Conservation (phyloP, 2,888 invertebrate species). For the Lucinisca nassula region DNA sequence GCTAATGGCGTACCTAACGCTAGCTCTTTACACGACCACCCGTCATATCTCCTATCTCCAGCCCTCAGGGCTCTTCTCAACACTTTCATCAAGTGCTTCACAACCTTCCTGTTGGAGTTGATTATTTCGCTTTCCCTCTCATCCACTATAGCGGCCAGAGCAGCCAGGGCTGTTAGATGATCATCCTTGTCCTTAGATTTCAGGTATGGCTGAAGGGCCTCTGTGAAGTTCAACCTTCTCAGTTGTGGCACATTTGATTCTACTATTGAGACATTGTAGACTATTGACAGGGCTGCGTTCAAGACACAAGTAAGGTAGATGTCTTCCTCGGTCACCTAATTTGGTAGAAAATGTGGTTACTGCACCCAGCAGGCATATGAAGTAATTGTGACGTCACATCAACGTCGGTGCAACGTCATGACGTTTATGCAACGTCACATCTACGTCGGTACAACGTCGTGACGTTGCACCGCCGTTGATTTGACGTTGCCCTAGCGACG, state of each 20-base stretch:
- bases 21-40: conserved; percentile 69
- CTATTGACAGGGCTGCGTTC: neutral
- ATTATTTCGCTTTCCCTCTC: conserved; percentile 60
- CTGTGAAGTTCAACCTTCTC: conserved; percentile 24
- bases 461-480: no score
- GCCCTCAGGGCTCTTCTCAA: conserved; percentile 43
- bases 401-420: no score
- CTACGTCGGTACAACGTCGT: no score
- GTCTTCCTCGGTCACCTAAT: conserved; percentile 15
- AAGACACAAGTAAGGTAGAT: neutral
- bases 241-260: conserved; percentile 31
- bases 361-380: no score
- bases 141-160: conserved; percentile 48
- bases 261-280: conserved; percentile 52
- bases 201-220: conserved; percentile 43
- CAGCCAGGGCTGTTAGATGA: conserved; percentile 34
- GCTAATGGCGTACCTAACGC: conserved; percentile 66
- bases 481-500: no score
- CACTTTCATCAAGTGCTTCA: conserved; percentile 49
- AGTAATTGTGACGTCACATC: no score
- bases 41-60: conserved; percentile 26
- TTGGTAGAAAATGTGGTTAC: no score
- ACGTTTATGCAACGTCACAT: no score
- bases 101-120: conserved; percentile 29
- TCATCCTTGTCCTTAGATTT: conserved; percentile 22